phyloP scores from a whole-genome alignment of 2,888 invertebrate species.

The Barypeithes pellucidus region DNA sequence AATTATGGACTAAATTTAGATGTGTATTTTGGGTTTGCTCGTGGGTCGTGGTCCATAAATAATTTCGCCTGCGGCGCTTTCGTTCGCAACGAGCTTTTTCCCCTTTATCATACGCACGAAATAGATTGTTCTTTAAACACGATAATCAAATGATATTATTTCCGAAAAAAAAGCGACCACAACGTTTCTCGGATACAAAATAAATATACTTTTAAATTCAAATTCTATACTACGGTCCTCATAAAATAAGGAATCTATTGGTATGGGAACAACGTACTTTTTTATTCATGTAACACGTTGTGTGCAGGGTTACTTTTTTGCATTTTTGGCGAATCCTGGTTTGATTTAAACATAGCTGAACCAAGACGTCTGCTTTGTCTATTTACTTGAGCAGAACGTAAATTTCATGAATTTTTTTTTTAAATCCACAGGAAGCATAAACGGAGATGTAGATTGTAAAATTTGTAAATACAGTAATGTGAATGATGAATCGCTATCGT shows the following conservation, averaged over 20 bases:
- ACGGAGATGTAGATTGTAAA: background rate
- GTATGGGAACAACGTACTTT: constrained; percentile 26
- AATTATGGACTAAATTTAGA: too few species aligned
- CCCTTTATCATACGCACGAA: too few species aligned
- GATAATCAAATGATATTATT: too few species aligned
- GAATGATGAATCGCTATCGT: too few species aligned
- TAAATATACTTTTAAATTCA: too few species aligned
- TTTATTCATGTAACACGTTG: constrained; percentile 42
- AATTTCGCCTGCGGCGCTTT: too few species aligned
- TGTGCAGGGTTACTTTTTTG: constrained; percentile 34
- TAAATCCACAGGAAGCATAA: background rate
- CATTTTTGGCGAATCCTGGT: constrained; percentile 32
- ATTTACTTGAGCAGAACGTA: background rate
- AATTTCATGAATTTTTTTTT: background rate
- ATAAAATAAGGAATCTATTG: constrained; percentile 18
- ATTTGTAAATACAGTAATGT: background rate
- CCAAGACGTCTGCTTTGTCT: constrained; percentile 9
- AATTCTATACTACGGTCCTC: constrained; percentile 21
- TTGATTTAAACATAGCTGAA: constrained; percentile 2
- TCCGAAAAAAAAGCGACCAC: too few species aligned
- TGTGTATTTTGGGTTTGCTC: too few species aligned
- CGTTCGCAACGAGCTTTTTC: too few species aligned
- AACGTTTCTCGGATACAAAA: too few species aligned
- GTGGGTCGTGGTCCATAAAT: too few species aligned
- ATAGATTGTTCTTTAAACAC: too few species aligned